Conservation (phyloP, 2,888 invertebrate species). For the Chalcosyrphus nemorum region DNA sequence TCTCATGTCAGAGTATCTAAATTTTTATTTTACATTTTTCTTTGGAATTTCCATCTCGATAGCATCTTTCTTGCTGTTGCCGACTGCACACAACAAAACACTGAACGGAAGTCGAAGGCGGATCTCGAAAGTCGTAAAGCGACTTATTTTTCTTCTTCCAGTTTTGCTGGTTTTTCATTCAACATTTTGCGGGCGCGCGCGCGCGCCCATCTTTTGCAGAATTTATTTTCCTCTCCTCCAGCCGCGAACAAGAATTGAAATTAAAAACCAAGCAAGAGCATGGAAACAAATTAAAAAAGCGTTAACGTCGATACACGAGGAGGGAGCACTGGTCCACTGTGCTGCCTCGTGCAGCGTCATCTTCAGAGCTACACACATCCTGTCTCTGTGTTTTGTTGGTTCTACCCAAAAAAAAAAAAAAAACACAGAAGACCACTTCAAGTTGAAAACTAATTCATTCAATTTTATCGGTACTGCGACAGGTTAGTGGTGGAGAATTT, state of each 20-base stretch:
- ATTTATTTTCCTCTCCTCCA: constrained; percentile 29
- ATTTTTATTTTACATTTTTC: constrained; percentile 20
- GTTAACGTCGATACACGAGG: constrained; percentile 44
- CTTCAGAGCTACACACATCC: constrained; percentile 38
- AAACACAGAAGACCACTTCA: constrained; percentile 48
- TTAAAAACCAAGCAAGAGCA: constrained; percentile 59
- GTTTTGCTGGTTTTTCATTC: constrained; percentile 64
- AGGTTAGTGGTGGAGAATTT: constrained; percentile 63
- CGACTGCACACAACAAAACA: constrained; percentile 54
- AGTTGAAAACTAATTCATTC: constrained; percentile 71
- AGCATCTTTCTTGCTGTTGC: constrained; percentile 13
- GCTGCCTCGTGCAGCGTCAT: not conserved
- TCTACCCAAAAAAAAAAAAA: not conserved
- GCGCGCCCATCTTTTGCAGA: constrained; percentile 39
- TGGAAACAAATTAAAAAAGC: constrained; percentile 61
- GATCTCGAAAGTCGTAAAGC: constrained; percentile 75
- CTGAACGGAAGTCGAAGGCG: constrained; percentile 80
- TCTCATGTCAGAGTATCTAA: constrained; percentile 19
- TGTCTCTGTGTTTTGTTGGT: constrained; percentile 21
- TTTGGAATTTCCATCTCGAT: constrained; percentile 40
- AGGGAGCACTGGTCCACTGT: no score
- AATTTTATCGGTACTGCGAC: constrained; percentile 68
- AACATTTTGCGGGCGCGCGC: constrained; percentile 30
- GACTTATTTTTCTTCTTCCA: constrained; percentile 53
- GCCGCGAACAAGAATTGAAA: constrained; percentile 34